These are phyloP conservation scores for Spheniscus mendiculus DNA, from an alignment of 2,113 vertebrate genomes.

Conservation along the genomic window DNA sequence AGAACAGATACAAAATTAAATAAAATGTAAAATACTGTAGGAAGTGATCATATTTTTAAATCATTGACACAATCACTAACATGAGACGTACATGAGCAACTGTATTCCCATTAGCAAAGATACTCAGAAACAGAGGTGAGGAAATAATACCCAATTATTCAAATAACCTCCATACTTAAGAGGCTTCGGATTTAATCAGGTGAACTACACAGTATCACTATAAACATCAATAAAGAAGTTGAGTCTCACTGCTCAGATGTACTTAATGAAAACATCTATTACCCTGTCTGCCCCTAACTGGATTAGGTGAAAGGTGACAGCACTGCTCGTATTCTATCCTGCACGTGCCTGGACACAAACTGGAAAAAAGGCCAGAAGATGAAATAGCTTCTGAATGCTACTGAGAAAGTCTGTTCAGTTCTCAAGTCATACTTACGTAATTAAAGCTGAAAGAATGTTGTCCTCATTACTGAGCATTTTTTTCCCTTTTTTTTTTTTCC, in stretches of 20 bases:
- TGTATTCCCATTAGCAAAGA: neutral
- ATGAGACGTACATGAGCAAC: neutral
- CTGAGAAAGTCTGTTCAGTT: neutral
- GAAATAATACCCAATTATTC: neutral
- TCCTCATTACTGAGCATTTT: neutral
- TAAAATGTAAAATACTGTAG: neutral
- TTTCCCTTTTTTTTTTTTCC: no score
- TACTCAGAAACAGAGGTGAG: neutral
- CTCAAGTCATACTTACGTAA: neutral
- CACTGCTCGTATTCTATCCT: fast-evolving
- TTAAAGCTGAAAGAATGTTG: neutral
- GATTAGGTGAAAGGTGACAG: neutral
- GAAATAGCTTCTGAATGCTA: neutral
- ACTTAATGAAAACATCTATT: neutral
- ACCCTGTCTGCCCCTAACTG: neutral
- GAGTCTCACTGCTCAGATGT: neutral
- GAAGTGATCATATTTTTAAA: neutral
- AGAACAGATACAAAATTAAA: neutral
- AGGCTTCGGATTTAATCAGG: neutral
- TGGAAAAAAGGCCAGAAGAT: neutral
- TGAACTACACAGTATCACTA: neutral
- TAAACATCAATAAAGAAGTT: neutral
- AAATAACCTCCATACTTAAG: neutral
- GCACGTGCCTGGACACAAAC: neutral
- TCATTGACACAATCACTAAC: neutral